Evolutionary conservation across 2,113 vertebrate species (phyloP), one percentile per base, ranked within the genome.

Genomic region (Xiphorhynchus elegans): DNA sequence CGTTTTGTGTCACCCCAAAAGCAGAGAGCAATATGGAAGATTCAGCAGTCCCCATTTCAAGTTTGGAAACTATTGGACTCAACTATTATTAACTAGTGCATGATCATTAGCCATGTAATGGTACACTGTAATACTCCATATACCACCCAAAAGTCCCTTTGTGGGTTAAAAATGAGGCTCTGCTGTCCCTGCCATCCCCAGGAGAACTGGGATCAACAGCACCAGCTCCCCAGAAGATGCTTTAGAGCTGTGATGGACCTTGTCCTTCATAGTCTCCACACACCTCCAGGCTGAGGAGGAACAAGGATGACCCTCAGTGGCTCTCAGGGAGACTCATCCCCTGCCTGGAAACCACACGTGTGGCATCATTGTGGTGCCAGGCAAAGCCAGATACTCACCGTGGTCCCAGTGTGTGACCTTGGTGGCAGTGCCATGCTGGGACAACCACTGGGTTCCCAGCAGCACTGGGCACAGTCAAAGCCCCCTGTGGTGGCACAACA

Each of bases 401-500:
- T 23, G 19, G 53, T 18, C 35, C 55, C 33, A 13, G 53, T n/a
- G 13, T 5, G 8, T 21, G 37, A 39, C 3, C 11, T 50, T 50
- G 29, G 37, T 86, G 39, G 28, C 24, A 59, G 13, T 2, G 0
- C 17, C 2, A 1, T 56, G 33, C 17, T 60, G 46, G 80, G 52
- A 56, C 25, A 55, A 33, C 10, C 1, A 1, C n/a, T 33, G 59
- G 40, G 18, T 2, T 6, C 31, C 20, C 64, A 68, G 53, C 26
- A 67, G 24, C 60, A 46, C 50, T 24, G 46, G 59, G 50, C n/a
- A 33, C 2, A 3, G 17, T 9, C 25, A 87, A 67, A 68, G 37
- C 4, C 5, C 0, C 5, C 33, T 49, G 50, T 0, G 3, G 40
- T 3, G 1, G 7, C 25, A 35, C 2, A 6, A 8, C 63, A 46